Base-by-base conservation (phyloP, 2,888 invertebrate genomes). In the Halictus ligatus region DNA sequence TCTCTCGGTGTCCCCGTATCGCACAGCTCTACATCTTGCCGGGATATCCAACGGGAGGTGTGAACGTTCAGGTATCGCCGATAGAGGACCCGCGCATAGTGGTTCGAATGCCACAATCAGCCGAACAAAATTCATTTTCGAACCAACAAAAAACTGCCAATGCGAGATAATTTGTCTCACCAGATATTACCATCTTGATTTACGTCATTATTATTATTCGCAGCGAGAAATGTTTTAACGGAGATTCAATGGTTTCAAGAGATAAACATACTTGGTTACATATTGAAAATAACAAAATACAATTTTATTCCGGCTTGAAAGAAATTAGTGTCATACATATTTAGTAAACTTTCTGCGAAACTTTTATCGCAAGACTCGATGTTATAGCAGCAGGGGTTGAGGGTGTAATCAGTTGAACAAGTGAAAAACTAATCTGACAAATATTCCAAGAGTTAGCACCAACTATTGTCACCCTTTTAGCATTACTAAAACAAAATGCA, bases 21-120 rank as follows among this genome's bases (percentile, higher is more conserved):
- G 48, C 18, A 2, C 67, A 18, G 35, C 43, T 71, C 69, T 43
- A 71, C 40, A 21, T 71, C 67, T 67, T 67, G 21, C 67, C 67
- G 35, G 18, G 67, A 18, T 67, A 29, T 67, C 67, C 67, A 35
- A 67, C 67, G 35, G 67, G 35, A 67, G 67, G 67, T 67, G 67
- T 67, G 67, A 67, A 67, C 67, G 35, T 40, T 40, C 35, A 40
- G 35, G 67, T 67, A 40, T 67, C 67, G 1, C 67, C 4, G 67
- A 67, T 67, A 10, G 67, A 29, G 64, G 64, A 64, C 15, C 58
- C n/a, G 12, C n/a, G 58, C 58, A n/a, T 21, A 4, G 2, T n/a
- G n/a, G n/a, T n/a, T 58, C 58, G n/a, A 58, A n/a, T 8, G 54
- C 21, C 54, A n/a, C 54, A 10, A n/a, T 54, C n/a, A n/a, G n/a